Base-by-base conservation (phyloP, 2,113 vertebrate genomes). In the Prunella himalayana region DNA sequence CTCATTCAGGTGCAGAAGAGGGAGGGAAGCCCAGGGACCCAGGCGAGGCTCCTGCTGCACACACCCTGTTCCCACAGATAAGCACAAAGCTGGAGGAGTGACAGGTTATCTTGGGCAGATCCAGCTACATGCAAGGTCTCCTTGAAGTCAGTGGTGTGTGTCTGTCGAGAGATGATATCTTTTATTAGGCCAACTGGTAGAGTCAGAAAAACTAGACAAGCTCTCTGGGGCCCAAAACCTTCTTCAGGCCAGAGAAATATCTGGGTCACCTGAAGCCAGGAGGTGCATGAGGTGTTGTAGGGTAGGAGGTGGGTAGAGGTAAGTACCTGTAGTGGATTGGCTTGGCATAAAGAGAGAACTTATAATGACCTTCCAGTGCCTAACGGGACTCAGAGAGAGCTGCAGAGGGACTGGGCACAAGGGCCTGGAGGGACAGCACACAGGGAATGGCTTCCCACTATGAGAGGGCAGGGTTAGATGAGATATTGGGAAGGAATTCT, bases 41-140 rank as follows among this genome's bases (percentile, higher is more conserved):
- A 93, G 88, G 70, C 20, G 56, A 91, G 86, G 73, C 80, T 93
- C 82, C 82, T 0, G 21, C 88, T 93, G 72, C 84, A 79, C 95
- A 96, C 95, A 28, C 94, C 92, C 92, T 61, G 90, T 95, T 96
- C 92, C 93, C 96, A 96, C 82, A 93, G 93, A 96, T 92, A 94
- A 91, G 82, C 85, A 90, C 85, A 73, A 88, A 95, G 85, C 39
- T 0, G 2, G 82, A 86, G 92, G 92, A 92, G 92, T 50, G 88
- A 92, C 85, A 75, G 79, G 88, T 95, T 95, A 82, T 90, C 84
- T 77, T 41, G 82, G 66, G 90, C 87, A 88, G 80, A 90, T 81
- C 76, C 65, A 82, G 88, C 82, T 81, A 30, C 68, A 10, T 15
- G 21, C 51, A 2, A 85, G 82, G 90, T 68, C 91, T 77, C 90